A percentile compares a stretch with the other conserved stretches of the same genome.
These are phyloP conservation scores for Mesoclemmys tuberculata DNA, from an alignment of 2,113 vertebrate genomes.

Conservation along the genomic window DNA sequence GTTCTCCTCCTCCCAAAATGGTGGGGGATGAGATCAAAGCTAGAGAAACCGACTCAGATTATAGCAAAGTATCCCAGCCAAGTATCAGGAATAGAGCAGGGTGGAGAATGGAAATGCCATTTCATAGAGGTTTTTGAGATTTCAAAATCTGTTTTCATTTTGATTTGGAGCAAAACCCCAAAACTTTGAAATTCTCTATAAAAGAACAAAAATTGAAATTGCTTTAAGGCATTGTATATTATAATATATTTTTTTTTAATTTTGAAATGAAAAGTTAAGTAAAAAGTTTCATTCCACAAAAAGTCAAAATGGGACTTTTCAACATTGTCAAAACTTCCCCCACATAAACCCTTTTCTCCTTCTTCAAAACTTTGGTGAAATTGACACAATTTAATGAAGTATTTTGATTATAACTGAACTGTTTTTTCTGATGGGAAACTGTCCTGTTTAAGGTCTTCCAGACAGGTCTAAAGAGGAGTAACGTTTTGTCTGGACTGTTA, in stretches of 20 bases:
- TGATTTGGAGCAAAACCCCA: rapidly evolving
- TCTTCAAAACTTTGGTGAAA: neutral
- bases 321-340: neutral
- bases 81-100: neutral
- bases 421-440: neutral
- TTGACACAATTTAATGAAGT: neutral
- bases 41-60: neutral
- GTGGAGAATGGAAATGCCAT: neutral
- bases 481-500: neutral
- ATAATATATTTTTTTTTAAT: neutral
- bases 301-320: neutral
- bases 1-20: neutral
- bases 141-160: neutral
- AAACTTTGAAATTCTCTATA: neutral
- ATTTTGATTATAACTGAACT: neutral
- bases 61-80: neutral
- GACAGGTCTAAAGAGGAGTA: neutral
- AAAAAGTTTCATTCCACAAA: neutral
- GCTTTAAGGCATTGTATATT: neutral
- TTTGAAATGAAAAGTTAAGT: neutral
- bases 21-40: neutral
- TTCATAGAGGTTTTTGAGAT: neutral
- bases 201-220: neutral
- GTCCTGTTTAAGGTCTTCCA: neutral
- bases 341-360: neutral